Evolutionary conservation across 2,888 invertebrate species (phyloP).

Genomic region (Noctua janthina): DNA sequence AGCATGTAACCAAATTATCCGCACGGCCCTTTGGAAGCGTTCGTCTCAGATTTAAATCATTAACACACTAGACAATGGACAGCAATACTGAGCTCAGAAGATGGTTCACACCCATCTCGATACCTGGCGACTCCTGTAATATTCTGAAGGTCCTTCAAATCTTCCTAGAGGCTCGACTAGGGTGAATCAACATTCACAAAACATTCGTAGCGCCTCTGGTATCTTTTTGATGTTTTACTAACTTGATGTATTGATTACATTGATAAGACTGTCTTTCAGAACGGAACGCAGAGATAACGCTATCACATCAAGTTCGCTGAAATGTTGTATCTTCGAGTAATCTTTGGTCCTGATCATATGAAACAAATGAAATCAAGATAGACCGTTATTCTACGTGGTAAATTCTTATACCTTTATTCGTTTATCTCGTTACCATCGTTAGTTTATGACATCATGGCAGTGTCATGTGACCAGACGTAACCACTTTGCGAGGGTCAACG

Average conservation of each 20-base stretch:
- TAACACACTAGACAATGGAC: too few relatives aligned
- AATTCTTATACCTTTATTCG: neutral
- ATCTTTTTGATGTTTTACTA: conserved; percentile 20
- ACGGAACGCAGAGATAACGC: conserved; percentile 36
- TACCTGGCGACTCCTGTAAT: neutral
- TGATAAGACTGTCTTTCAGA: conserved; percentile 45
- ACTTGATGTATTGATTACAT: conserved; percentile 43
- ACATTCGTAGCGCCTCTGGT: conserved; percentile 7
- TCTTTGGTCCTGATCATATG: conserved; percentile 17
- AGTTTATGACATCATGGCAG: neutral
- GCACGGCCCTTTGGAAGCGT: neutral
- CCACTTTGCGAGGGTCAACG: neutral
- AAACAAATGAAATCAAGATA: conserved; percentile 22
- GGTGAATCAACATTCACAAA: conserved; percentile 10
- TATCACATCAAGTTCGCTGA: conserved; percentile 24
- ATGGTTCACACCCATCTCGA: too few relatives aligned
- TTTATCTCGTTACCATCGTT: neutral
- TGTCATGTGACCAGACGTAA: neutral
- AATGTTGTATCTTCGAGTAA: conserved; percentile 30
- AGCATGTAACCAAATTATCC: conserved; percentile 1
- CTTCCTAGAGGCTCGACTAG: conserved; percentile 20
- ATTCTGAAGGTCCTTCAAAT: neutral
- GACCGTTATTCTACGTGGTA: neutral
- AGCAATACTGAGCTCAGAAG: neutral
- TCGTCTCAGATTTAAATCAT: neutral